A percentile compares a stretch with the other conserved stretches of the same genome.
These are phyloP conservation scores for Argyrosomus japonicus DNA, from an alignment of 2,113 vertebrate species.

Conservation along the genomic window DNA sequence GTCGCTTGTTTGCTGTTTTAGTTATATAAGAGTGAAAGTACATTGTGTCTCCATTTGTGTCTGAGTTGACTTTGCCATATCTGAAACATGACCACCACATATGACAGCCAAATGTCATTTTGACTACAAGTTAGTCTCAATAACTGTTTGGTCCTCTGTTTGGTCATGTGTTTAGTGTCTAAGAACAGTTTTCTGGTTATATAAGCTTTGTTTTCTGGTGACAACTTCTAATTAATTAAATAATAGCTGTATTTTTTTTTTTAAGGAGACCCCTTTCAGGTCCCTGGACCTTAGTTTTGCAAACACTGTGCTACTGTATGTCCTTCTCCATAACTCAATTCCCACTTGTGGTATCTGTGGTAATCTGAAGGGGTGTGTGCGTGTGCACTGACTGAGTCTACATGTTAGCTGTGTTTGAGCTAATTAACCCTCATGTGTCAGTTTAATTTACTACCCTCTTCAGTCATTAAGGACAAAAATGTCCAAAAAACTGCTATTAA, in stretches of 20 bases:
- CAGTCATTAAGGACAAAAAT: too few species aligned
- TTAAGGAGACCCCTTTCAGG: neutral
- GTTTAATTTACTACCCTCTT: too few species aligned
- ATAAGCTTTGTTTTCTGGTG: neutral
- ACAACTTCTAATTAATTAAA: neutral
- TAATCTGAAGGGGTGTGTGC: neutral
- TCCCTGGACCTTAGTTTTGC: neutral
- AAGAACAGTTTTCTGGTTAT: neutral
- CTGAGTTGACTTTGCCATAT: neutral
- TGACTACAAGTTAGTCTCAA: neutral
- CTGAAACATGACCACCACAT: neutral
- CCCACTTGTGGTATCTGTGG: neutral
- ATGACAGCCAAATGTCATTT: neutral
- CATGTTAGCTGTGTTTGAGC: neutral
- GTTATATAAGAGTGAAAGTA: neutral
- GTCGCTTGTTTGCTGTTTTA: neutral
- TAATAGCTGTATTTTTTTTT: neutral
- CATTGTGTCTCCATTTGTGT: constrained; percentile 11
- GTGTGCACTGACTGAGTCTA: neutral
- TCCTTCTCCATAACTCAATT: neutral
- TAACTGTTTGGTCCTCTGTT: neutral
- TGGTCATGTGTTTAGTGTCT: neutral
- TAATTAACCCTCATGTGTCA: neutral
- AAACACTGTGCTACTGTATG: neutral
- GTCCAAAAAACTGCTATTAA: too few species aligned